phyloP scores from a whole-genome alignment of 2,113 vertebrate species.

The Sminthopsis crassicaudata region DNA sequence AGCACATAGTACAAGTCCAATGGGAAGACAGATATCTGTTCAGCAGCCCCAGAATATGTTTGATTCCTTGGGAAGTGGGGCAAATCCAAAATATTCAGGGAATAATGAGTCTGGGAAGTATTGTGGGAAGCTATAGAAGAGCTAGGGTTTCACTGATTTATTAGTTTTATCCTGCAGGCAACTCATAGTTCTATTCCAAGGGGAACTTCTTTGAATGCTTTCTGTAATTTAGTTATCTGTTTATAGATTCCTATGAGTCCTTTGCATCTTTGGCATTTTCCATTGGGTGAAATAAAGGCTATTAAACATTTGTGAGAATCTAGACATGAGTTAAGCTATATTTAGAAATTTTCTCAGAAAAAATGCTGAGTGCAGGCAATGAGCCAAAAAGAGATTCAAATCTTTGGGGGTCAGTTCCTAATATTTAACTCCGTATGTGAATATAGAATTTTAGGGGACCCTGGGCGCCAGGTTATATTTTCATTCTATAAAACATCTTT shows the following conservation, averaged over 20 bases:
- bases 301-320: background rate
- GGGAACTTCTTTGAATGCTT: background rate
- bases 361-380: background rate
- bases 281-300: background rate
- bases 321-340: background rate
- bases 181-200: background rate
- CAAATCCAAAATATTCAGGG: background rate
- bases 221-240: background rate
- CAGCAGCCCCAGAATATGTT: background rate
- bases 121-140: background rate
- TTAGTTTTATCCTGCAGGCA: background rate
- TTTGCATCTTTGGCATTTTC: background rate
- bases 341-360: background rate
- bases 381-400: background rate
- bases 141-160: background rate
- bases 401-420: background rate
- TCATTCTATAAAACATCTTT: background rate
- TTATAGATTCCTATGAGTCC: background rate
- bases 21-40: background rate
- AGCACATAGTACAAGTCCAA: background rate
- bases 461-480: background rate
- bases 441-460: background rate
- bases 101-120: background rate
- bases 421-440: background rate
- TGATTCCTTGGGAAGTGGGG: background rate